Evolutionary conservation across 2,797 vertebrate species (phyloP).

Genomic region (Dermochelys coriacea): DNA sequence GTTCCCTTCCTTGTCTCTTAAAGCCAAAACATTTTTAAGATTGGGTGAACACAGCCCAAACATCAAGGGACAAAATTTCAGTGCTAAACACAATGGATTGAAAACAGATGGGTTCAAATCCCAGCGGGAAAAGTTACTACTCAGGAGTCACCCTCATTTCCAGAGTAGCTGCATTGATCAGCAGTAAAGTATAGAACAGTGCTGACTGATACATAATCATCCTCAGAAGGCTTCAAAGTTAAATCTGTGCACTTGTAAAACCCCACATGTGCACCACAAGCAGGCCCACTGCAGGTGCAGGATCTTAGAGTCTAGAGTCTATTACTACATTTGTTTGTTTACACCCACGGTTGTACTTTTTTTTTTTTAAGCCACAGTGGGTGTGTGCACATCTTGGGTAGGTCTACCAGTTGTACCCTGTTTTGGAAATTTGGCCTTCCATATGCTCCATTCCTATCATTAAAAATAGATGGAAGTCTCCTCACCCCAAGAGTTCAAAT

Average conservation of each 20-base stretch:
- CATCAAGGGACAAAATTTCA: neutral
- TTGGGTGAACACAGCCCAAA: neutral
- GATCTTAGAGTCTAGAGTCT: neutral
- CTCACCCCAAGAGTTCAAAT: neutral
- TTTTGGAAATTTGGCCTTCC: neutral
- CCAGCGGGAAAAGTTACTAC: neutral
- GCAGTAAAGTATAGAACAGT: neutral
- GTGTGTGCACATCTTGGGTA: neutral
- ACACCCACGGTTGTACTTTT: neutral
- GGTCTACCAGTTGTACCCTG: neutral
- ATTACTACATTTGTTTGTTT: neutral
- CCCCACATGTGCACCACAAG: neutral
- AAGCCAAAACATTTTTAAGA: neutral
- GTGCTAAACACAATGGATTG: neutral
- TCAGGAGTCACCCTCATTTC: neutral
- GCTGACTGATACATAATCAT: neutral
- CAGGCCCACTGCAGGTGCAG: neutral
- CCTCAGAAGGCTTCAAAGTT: neutral
- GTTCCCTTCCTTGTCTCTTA: neutral
- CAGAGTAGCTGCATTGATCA: neutral
- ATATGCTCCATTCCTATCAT: neutral
- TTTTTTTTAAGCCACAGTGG: neutral
- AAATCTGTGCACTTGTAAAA: neutral
- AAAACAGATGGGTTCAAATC: neutral
- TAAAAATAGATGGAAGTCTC: no score